Base-by-base conservation (phyloP, 2,113 vertebrate genomes). In the Circaetus cinerascens region DNA sequence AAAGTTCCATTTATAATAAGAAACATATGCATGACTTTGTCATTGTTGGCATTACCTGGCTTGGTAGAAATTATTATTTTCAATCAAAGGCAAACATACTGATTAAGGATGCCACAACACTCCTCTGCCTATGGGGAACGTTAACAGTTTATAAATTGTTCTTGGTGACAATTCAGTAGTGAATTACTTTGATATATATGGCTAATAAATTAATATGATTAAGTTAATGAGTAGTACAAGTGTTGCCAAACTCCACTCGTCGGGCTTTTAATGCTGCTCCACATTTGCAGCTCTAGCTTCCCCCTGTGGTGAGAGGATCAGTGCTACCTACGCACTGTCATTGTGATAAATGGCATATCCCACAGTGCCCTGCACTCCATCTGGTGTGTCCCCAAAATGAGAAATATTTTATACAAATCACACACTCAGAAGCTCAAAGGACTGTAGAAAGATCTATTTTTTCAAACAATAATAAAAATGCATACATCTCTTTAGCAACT, bases 311-410 rank as follows among this genome's bases (percentile, higher is more conserved):
- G 97, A 98, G 97, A 98, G 97, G 97, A 98, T 98, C 97, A 92
- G 92, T 96, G 97, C 98, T 98, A 98, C 97, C 97, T 98, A 97
- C 95, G 73, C 93, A 96, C 96, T 98, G 98, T 98, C 98, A 98
- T 73, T 94, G 98, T 98, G 98, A 98, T 98, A 98, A 98, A 98
- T 98, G 98, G 98, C 97, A 97, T 96, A 98, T 98, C 98, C 98
- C 98, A 98, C 94, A 96, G 97, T 98, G 98, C 97, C 97, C 91
- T 97, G 97, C 96, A 95, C 98, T 98, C 98, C 98, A 98, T 98
- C 98, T 98, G 98, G 82, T 98, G 80, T 91, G 97, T 97, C 96
- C 97, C 97, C 96, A 87, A 96, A 95, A 97, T 92, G 90, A 97
- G 95, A 96, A 93, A 91, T 95, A 91, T 96, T 88, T 97, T 96